These are phyloP conservation scores for Charina bottae DNA, from an alignment of 2,113 vertebrate genomes.

Conservation along the genomic window DNA sequence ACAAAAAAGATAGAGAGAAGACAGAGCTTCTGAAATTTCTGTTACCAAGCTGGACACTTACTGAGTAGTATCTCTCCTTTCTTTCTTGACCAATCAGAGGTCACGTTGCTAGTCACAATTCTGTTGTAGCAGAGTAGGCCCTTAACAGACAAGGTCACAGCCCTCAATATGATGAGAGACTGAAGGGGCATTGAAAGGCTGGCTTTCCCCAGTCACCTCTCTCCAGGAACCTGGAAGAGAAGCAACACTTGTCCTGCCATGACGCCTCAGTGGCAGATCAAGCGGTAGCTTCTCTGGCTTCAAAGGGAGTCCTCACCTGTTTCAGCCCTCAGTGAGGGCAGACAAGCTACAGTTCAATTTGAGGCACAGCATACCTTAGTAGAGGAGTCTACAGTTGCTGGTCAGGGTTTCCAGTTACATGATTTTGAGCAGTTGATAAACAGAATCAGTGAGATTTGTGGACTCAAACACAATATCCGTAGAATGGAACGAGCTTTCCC, in stretches of 20 bases:
- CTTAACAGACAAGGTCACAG: background rate
- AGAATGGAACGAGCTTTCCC: background rate
- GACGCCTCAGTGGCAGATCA: background rate
- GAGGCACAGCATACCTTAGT: background rate
- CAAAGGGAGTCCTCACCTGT: background rate
- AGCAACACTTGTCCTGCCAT: background rate
- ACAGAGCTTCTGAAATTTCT: background rate
- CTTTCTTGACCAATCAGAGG: background rate
- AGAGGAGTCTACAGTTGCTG: background rate
- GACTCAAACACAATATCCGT: background rate
- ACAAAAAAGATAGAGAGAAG: background rate
- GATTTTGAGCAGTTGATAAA: background rate
- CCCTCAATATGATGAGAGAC: background rate
- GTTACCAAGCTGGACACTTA: background rate
- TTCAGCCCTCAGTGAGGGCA: background rate
- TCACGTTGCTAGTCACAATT: background rate
- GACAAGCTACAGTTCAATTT: background rate
- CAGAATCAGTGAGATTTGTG: background rate
- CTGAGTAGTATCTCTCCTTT: background rate
- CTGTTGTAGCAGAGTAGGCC: background rate
- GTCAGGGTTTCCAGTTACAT: background rate
- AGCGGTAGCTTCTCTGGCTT: background rate
- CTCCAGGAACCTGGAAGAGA: background rate
- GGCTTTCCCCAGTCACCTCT: background rate
- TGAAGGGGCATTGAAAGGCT: background rate